Base-by-base conservation (phyloP, 2,888 invertebrate species). In the Habroteleia sp. region DNA sequence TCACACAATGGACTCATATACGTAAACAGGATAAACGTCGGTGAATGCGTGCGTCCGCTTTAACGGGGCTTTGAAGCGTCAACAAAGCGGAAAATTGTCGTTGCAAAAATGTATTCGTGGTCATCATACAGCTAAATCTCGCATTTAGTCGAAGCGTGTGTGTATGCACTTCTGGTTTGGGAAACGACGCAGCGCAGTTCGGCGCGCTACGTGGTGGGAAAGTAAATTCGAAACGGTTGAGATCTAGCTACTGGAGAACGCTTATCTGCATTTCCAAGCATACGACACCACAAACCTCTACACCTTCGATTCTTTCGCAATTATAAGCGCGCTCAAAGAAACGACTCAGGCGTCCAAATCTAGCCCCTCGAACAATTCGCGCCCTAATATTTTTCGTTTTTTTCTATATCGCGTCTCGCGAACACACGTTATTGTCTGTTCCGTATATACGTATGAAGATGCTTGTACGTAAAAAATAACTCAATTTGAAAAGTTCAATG, bases 161-260 rank as follows among this genome's bases (percentile, higher is more conserved):
- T 44, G 31, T 35, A 14, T 31, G 39, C 39, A 8, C 20, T 20
- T 20, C 8, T 39, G 39, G 39, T 20, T 20, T 1, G n/a, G 27
- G 0, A 7, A 48, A 54, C 44, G 65, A 54, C 63, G 63, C 54
- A 42, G 60, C 58, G 56, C 60, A 60, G 66, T 56, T 60, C 77
- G 75, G 74, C 74, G 52, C 74, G 69, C 66, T 82, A 81, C 82
- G 82, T 82, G 82, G 77, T 60, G 68, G 72, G 82, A 82, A 82
- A 82, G 79, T 79, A 76, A 81, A 81, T 78, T 73, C 65, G 46
- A 77, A 79, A 76, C 77, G 68, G 80, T 72, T 72, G 56, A 54
- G 56, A 48, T 52, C 60, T 62, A 41, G 56, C 48, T 54, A 69
- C 54, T 74, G 63, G 46, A 33, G 76, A 78, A 78, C 78, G 77